Conservation (phyloP, 2,113 vertebrate species). For the Mustela lutreola region DNA sequence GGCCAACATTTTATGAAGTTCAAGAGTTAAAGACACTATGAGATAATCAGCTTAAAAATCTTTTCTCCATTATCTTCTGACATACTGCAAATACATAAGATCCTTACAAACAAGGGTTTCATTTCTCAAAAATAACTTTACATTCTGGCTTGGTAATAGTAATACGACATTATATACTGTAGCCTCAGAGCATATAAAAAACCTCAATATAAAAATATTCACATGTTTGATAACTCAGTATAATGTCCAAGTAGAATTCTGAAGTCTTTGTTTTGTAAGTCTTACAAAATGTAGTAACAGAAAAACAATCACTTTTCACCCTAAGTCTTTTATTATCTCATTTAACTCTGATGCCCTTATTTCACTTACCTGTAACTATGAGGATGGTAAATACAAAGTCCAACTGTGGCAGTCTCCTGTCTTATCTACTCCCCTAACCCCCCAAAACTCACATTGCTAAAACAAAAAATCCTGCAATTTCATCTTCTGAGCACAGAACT, state of each 20-base stretch:
- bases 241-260: neutral
- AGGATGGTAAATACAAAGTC: neutral
- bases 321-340: neutral
- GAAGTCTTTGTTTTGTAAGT: neutral
- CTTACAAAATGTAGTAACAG: neutral
- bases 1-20: neutral
- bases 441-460: neutral
- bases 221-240: neutral
- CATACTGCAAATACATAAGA: neutral
- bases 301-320: neutral
- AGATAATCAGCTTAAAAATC: conserved; percentile 17
- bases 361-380: neutral
- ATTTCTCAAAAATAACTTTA: neutral
- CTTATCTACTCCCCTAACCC: neutral
- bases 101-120: neutral
- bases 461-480: neutral
- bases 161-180: neutral
- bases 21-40: neutral
- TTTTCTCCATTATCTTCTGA: neutral
- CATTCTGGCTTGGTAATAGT: neutral
- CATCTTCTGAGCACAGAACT: neutral
- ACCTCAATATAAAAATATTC: neutral
- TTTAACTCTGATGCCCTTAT: neutral
- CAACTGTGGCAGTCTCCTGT: neutral
- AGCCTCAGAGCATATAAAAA: neutral